Evolutionary conservation across 2,888 invertebrate genomes (phyloP).

Genomic region (Zygogramma bicolorata): DNA sequence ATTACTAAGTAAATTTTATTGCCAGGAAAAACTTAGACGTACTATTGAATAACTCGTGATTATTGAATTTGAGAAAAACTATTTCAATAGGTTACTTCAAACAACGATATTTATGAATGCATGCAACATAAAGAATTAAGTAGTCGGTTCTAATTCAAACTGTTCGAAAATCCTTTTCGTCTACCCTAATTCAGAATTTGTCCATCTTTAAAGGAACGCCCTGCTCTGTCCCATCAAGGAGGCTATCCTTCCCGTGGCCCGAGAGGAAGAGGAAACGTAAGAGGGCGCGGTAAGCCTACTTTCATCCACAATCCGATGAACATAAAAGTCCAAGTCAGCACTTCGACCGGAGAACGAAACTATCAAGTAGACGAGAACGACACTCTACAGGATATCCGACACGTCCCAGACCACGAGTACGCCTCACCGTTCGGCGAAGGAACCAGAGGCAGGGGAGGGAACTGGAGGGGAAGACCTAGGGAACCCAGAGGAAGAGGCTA

Average conservation of each 20-base stretch:
- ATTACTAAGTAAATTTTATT: no score
- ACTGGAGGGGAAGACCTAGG: slow-evolving; percentile 3
- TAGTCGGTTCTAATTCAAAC: no score
- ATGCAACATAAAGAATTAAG: no score
- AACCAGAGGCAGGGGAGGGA: slow-evolving; percentile 21
- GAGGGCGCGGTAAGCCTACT: not conserved
- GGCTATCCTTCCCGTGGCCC: slow-evolving; percentile 15
- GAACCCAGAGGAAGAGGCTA: slow-evolving; percentile 20
- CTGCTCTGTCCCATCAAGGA: not conserved
- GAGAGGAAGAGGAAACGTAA: slow-evolving; percentile 27
- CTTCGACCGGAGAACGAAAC: slow-evolving; percentile 55
- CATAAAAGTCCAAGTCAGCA: slow-evolving; percentile 56
- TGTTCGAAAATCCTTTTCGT: not conserved
- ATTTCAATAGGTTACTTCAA: no score
- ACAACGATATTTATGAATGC: no score
- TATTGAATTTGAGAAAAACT: no score
- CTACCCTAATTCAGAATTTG: not conserved
- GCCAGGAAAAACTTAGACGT: no score
- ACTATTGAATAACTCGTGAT: no score
- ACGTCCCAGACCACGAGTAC: slow-evolving; percentile 44
- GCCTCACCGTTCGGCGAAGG: not conserved
- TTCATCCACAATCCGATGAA: slow-evolving; percentile 50
- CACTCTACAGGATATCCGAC: slow-evolving; percentile 45
- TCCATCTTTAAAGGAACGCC: slow-evolving; percentile 9
- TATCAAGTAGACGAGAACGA: slow-evolving; percentile 52